phyloP scores from a whole-genome alignment of 2,797 vertebrate genomes.

The Vultur gryphus region DNA sequence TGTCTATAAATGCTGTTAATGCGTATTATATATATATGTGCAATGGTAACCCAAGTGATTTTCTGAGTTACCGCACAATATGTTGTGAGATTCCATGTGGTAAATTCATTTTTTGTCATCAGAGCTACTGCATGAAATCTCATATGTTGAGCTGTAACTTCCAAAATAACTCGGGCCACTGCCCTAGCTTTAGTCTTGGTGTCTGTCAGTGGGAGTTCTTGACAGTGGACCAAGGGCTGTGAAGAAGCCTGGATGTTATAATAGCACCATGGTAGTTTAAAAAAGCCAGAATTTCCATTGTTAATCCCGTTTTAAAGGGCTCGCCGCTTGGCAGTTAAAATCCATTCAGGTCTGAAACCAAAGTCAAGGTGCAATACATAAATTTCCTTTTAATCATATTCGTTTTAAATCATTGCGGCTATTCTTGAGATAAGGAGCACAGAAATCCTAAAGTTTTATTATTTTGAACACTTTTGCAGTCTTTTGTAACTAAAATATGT shows the following conservation, averaged over 20 bases:
- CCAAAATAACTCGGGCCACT: slow-evolving; percentile 52
- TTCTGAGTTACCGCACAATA: slow-evolving; percentile 59
- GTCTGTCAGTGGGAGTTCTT: slow-evolving; percentile 27
- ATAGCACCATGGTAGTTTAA: neutral
- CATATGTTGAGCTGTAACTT: slow-evolving; percentile 55
- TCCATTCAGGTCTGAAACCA: slow-evolving; percentile 11
- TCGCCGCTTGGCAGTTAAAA: neutral
- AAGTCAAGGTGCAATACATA: slow-evolving; percentile 14
- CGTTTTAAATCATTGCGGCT: neutral
- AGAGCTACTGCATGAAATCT: slow-evolving; percentile 56
- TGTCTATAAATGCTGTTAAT: slow-evolving; percentile 59
- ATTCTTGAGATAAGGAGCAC: neutral
- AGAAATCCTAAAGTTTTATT: slow-evolving; percentile 4
- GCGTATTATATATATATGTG: slow-evolving; percentile 15
- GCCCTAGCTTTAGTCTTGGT: slow-evolving; percentile 9
- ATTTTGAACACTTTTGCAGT: neutral
- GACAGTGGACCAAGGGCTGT: neutral
- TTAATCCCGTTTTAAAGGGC: neutral
- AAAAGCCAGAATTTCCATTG: slow-evolving; percentile 8
- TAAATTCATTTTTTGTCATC: slow-evolving; percentile 69
- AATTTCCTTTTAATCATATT: neutral
- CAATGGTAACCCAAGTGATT: slow-evolving; percentile 40
- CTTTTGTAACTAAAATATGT: neutral
- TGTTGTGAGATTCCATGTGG: slow-evolving; percentile 61
- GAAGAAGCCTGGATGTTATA: neutral